Percentiles rank a stretch among this genome's conserved stretches.
Evolutionary conservation across 2,113 vertebrate species (phyloP).

Genomic region (Euleptes europaea): DNA sequence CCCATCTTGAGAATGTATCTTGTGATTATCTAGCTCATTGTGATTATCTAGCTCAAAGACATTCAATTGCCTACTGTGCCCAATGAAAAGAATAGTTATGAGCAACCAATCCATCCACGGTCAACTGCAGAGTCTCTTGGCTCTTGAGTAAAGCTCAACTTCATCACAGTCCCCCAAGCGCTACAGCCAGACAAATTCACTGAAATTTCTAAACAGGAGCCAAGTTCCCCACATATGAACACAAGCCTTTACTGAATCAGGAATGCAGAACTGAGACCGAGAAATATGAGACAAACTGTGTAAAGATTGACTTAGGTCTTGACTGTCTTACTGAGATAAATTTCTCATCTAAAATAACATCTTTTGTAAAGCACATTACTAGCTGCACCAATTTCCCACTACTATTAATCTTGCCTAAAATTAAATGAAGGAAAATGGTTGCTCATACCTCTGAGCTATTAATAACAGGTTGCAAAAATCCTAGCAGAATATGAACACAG

Average conservation of each 20-base stretch:
- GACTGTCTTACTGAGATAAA: neutral
- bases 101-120: neutral
- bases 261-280: neutral
- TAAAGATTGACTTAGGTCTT: neutral
- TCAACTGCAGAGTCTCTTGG: neutral
- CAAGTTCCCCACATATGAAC: neutral
- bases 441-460: neutral
- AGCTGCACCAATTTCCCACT: neutral
- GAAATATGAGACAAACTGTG: neutral
- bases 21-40: neutral
- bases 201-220: neutral
- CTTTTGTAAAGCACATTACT: neutral
- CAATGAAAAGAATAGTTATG: neutral
- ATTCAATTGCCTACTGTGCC: neutral
- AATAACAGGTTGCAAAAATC: neutral
- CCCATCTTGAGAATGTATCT: neutral
- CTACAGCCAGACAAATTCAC: neutral
- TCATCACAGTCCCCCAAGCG: neutral
- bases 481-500: neutral
- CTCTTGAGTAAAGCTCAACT: neutral
- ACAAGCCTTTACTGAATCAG: neutral
- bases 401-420: neutral
- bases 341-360: neutral
- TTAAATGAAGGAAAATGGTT: rapidly evolving
- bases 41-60: neutral